Evolutionary conservation across 2,113 vertebrate species (phyloP), one percentile per base, ranked within the genome.

Genomic region (Tachuris rubrigastra): DNA sequence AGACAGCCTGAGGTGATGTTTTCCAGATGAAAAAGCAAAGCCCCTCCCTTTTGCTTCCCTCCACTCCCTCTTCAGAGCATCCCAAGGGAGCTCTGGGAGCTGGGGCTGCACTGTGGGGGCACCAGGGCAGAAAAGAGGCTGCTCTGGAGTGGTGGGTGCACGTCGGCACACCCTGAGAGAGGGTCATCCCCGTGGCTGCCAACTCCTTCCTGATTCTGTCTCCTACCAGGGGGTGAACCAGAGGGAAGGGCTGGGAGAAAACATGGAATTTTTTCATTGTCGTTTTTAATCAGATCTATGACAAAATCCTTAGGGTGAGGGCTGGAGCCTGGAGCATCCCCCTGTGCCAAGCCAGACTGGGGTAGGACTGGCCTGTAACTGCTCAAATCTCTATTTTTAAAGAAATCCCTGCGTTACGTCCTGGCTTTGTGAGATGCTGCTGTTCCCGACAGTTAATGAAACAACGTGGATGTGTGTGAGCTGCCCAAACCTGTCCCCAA

Each of bases 141-240:
- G 14, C 37, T 9, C 41, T 10, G 56, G 24, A 23, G 12, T 10
- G 12, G 14, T n/a, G 35, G 30, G 6, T 9, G 2, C 14, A 2
- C 7, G 1, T 13, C 23, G 1, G 22, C 4, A 3, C 2, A 1
- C 55, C 1, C 1, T 1, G 41, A 1, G 0, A 3, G 7, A 24
- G 9, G 9, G 24, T 13, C 14, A 13, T 30, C 47, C 33, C 33
- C 8, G 5, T 2, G 27, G 8, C 6, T 50, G 55, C 59, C 65
- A 24, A 6, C 25, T 44, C 59, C 12, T 21, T 22, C 44, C 39
- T 6, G 42, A 55, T 16, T 28, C 63, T 15, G 4, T 28, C 37
- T 27, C 44, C 71, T 6, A 41, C 1, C 14, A 44, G 4, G 2
- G 11, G 12, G 19, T 4, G 20, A 67, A 9, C 18, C 2, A 3